These are phyloP conservation scores for Taenaris catops DNA, from an alignment of 2,888 invertebrate genomes.

Conservation along the genomic window DNA sequence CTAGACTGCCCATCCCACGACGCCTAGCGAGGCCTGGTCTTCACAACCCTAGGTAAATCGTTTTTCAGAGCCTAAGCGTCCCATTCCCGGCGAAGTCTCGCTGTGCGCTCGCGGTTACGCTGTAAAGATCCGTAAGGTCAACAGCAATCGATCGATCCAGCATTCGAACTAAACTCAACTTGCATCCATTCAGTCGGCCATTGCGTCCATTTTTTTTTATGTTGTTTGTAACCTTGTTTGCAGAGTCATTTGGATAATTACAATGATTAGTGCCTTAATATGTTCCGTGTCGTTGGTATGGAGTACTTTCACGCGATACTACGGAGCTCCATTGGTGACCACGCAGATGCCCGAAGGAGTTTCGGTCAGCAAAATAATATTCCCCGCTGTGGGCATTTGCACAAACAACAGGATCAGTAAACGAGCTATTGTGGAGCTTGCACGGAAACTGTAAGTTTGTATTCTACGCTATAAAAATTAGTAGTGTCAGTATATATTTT, in stretches of 20 bases:
- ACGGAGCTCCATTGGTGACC: constrained; percentile 57
- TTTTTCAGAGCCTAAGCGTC: no score
- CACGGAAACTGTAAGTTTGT: constrained; percentile 52
- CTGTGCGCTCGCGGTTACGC: no score
- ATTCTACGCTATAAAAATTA: no score
- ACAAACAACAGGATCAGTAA: constrained; percentile 70
- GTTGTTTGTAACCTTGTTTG: background rate
- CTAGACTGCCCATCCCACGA: no score
- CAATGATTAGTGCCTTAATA: constrained; percentile 51
- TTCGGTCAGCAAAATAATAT: constrained; percentile 61
- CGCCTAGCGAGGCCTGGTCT: no score
- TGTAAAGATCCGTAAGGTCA: no score
- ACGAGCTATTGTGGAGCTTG: constrained; percentile 49
- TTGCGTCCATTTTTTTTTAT: constrained; percentile 1
- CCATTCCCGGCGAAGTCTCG: no score
- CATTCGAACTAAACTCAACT: no score
- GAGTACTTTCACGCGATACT: constrained; percentile 58
- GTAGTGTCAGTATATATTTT: no score
- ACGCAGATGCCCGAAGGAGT: constrained; percentile 68
- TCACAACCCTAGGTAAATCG: no score
- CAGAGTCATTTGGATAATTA: constrained; percentile 61
- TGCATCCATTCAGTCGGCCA: no score
- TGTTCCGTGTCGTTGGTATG: constrained; percentile 60
- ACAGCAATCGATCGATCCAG: no score
- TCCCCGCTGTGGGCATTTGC: constrained; percentile 72